A percentile compares a stretch with the other conserved stretches of the same genome.
Conservation (phyloP, 2,113 vertebrate species). For the Myotis brandtii region DNA sequence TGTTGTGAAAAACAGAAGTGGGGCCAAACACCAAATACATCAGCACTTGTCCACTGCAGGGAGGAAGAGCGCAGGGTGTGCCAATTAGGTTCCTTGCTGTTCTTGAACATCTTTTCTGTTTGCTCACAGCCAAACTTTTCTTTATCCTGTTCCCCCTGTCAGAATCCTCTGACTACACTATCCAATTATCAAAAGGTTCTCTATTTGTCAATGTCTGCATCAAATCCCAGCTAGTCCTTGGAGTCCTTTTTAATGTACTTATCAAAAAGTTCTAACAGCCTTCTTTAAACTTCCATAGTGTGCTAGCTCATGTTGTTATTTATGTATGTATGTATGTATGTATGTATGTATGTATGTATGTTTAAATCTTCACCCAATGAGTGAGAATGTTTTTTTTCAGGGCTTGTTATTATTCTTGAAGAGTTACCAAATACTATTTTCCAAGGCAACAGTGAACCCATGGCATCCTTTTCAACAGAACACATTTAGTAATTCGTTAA, state of each 20-base stretch:
- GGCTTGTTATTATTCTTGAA: background rate
- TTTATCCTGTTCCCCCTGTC: background rate
- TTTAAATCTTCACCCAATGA: no score
- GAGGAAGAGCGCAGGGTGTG: background rate
- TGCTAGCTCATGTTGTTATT: background rate
- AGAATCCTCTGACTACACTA: background rate
- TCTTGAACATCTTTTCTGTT: constrained; percentile 25
- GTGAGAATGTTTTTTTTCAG: no score
- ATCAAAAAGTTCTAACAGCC: background rate
- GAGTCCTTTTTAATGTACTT: background rate
- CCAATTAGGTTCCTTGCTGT: background rate
- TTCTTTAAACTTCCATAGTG: background rate
- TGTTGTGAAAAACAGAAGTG: background rate
- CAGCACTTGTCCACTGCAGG: background rate
- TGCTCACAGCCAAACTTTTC: background rate
- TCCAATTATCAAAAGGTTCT: background rate
- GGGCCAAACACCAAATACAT: background rate
- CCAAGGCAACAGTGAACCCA: background rate
- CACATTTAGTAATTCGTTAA: background rate
- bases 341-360: no score
- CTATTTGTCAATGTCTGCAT: background rate
- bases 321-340: no score
- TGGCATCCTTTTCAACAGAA: background rate
- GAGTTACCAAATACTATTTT: background rate
- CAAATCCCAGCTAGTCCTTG: background rate